Evolutionary conservation across 2,888 invertebrate species (phyloP), one percentile per base, ranked within the genome.

Genomic region (Athripsodes cinereus): DNA sequence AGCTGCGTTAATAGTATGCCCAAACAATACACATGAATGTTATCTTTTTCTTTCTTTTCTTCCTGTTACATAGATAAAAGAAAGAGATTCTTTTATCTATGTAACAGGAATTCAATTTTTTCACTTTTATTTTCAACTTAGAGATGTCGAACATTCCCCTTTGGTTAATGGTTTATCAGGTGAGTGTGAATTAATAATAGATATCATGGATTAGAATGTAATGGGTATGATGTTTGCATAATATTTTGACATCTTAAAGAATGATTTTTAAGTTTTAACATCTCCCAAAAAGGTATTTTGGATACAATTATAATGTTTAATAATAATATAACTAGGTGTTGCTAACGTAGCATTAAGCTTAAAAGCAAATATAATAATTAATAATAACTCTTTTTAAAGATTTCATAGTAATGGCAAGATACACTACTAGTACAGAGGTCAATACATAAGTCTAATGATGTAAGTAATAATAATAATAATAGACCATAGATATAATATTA

Each of bases 311-410:
- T 40, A 40, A 8, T 8, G 5, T 13, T 8, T 47, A 47, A 47
- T 47, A 11, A 8, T 74, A 57, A 72, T 71, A 75, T 73, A 73
- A 74, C 77, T 76, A 76, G 68, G 74, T 78, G 78, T 78, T 78
- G 77, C 78, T 78, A 78, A 78, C 74, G 72, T 76, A 61, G 64
- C 64, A 62, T 55, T 53, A 64, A 64, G 64, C 62, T 61, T 64
- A 62, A 22, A 64, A 64, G 64, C 62, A 64, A 62, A 58, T 49
- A n/a, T n/a, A n/a, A n/a, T n/a, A n/a, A n/a, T n/a, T n/a, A n/a
- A n/a, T n/a, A n/a, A n/a, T 62, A 49, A 55, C 53, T 56, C 58
- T 53, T 54, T 52, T 56, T 44, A 53, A 21, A 34, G 5, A 31
- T 40, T 51, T 58, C 58, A 53, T 21, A 22, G 55, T 55, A 50